These are phyloP conservation scores for Chironomus tepperi DNA, from an alignment of 1,140 invertebrate species.

Conservation along the genomic window DNA sequence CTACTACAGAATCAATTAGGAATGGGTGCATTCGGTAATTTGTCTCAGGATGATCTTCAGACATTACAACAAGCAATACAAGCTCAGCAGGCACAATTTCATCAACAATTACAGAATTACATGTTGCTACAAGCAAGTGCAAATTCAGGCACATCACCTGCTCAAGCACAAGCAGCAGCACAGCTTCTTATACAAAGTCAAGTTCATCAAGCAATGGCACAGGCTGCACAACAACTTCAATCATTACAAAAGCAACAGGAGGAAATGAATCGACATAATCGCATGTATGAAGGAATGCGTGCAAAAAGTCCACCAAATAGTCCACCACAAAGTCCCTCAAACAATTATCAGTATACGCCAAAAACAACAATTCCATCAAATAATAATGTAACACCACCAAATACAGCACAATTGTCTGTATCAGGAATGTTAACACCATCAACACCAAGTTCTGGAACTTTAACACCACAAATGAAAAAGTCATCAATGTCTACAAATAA, in stretches of 20 bases:
- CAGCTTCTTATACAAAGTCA: slow-evolving; percentile 35
- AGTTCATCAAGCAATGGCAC: slow-evolving; percentile 60
- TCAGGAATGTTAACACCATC: slow-evolving; percentile 31
- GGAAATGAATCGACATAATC: slow-evolving; percentile 42
- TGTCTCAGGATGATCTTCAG: slow-evolving; percentile 30
- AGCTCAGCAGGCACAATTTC: slow-evolving; percentile 23
- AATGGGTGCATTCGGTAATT: slow-evolving; percentile 26
- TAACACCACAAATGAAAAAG: slow-evolving; percentile 44
- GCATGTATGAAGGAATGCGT: slow-evolving; percentile 29
- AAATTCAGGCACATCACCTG: slow-evolving; percentile 28
- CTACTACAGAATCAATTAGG: slow-evolving; percentile 30
- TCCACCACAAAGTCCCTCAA: slow-evolving; percentile 46
- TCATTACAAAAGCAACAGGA: slow-evolving; percentile 68
- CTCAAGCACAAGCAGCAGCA: slow-evolving; percentile 26
- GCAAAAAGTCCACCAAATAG: slow-evolving; percentile 43
- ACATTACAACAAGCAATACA: slow-evolving; percentile 38
- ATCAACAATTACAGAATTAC: slow-evolving; percentile 34
- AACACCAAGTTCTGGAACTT: slow-evolving; percentile 41
- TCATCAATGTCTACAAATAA: slow-evolving; percentile 38
- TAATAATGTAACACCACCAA: slow-evolving; percentile 41
- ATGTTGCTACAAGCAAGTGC: slow-evolving; percentile 38
- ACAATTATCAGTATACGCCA: slow-evolving; percentile 40
- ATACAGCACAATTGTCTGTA: slow-evolving; percentile 26
- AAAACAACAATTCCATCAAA: slow-evolving; percentile 36
- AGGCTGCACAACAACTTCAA: slow-evolving; percentile 70